These are phyloP conservation scores for Forbesichthys papilliferus DNA, from an alignment of 2,113 vertebrate species.

Conservation along the genomic window DNA sequence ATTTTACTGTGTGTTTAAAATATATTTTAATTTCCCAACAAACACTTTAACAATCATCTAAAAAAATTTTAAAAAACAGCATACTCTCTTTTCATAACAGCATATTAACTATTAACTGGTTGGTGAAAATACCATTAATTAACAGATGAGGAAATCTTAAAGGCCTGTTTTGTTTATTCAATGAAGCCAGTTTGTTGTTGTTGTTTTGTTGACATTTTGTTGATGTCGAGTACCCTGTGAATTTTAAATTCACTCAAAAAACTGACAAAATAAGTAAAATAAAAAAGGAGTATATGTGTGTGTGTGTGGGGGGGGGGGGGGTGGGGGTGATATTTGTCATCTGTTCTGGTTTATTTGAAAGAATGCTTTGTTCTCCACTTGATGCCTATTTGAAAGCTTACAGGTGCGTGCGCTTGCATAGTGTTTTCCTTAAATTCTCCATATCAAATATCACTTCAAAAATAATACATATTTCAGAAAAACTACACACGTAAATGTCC, in stretches of 20 bases:
- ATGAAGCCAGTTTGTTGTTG: background rate
- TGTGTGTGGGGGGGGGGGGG: too few species aligned
- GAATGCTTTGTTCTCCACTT: constrained; percentile 54
- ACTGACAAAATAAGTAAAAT: constrained; percentile 19
- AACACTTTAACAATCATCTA: too few species aligned
- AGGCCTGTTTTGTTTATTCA: background rate
- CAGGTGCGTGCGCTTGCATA: constrained; percentile 60
- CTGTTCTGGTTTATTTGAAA: constrained; percentile 59
- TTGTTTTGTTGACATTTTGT: constrained; percentile 27
- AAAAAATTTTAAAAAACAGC: too few species aligned
- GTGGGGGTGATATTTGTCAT: too few species aligned
- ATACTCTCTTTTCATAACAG: too few species aligned
- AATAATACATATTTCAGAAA: constrained; percentile 48
- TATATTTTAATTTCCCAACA: too few species aligned
- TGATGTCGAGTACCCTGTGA: constrained; percentile 26
- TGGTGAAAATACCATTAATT: background rate
- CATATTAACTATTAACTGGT: too few species aligned
- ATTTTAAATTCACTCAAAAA: constrained; percentile 27
- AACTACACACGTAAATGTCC: constrained; percentile 36
- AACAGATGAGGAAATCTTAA: background rate
- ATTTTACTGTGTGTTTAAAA: too few species aligned
- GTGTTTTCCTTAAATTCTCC: constrained; percentile 49
- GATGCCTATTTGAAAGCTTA: constrained; percentile 53
- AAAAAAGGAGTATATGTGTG: constrained; percentile 17
- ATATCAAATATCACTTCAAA: constrained; percentile 62